Base-by-base conservation (phyloP, 2,888 invertebrate genomes). In the Drosophila meridiana region DNA sequence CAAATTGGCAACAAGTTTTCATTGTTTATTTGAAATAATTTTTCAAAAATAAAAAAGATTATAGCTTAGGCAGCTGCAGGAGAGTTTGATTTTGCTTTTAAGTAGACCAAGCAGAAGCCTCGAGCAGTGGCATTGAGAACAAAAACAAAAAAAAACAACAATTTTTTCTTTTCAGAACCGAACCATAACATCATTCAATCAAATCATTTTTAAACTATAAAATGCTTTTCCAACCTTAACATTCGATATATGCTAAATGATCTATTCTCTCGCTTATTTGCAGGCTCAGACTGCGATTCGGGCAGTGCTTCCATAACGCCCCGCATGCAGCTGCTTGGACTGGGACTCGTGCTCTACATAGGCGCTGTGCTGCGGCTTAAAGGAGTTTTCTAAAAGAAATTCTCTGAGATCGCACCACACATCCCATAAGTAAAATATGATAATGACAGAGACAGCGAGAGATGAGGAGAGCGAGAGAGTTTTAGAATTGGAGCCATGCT, bases 201-300 rank as follows among this genome's bases (percentile, higher is more conserved):
- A 75, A 66, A 55, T 67, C 75, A 81, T 86, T 69, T 60, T 48
- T 59, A 59, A 36, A 64, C 42, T 42, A 65, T 50, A 14, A 32
- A 45, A 45, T 32, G 28, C 13, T 26, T 5, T 7, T 2, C 3
- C 2, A 11, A 36, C 4, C 2, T 3, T 3, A 14, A 4, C 3
- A 13, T 2, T n/a, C 11, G 26, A 58, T 9, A 14, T 9, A 2
- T 36, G 34, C 48, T 68, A 56, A 68, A 30, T 42, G 13, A 4
- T 4, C 13, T 28, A 7, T 61, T 72, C n/a, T 76, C 67, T 71
- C 58, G 26, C 28, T 43, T 36, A 52, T 13, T 82, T 81, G 7
- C 78, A 91, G 91, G 90, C 66, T 85, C 89, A 63, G 89, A 77
- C 69, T 91, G 91, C 76, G 70, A 75, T 13, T 89, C 89, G 45